Evolutionary conservation across 2,113 vertebrate genomes (phyloP).

Genomic region (Gobius niger): DNA sequence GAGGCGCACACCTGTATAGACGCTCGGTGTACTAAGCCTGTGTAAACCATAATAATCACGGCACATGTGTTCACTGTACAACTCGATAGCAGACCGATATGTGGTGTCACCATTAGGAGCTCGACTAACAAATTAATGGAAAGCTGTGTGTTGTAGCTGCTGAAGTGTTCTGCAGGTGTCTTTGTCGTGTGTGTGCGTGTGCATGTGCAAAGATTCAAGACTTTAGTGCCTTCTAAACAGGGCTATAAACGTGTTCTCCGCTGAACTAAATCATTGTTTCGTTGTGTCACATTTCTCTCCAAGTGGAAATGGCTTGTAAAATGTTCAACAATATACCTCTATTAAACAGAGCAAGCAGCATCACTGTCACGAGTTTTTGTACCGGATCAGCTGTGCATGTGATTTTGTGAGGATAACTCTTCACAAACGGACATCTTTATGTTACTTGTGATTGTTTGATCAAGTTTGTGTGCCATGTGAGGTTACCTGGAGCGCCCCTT

Average conservation of each 20-base stretch:
- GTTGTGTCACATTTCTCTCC: conserved; percentile 66
- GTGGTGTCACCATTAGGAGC: conserved; percentile 50
- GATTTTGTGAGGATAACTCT: background rate
- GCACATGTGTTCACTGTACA: conserved; percentile 49
- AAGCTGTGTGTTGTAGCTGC: conserved; percentile 65
- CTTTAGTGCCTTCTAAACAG: conserved; percentile 64
- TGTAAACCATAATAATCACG: conserved; percentile 43
- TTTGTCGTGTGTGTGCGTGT: conserved; percentile 56
- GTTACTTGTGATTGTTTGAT: no score
- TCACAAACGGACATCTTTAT: background rate
- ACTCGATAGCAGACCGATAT: conserved; percentile 43
- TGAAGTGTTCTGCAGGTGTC: conserved; percentile 66
- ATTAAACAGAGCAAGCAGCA: conserved; percentile 75
- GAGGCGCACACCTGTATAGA: conserved; percentile 51
- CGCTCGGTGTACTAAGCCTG: conserved; percentile 58
- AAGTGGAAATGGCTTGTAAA: conserved; percentile 72
- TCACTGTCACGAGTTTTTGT: conserved; percentile 32
- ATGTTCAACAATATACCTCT: conserved; percentile 76
- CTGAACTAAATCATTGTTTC: conserved; percentile 58
- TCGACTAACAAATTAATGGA: conserved; percentile 61
- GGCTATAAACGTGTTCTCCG: conserved; percentile 58
- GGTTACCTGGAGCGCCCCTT: no score
- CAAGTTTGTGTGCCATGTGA: no score
- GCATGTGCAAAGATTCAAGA: conserved; percentile 62
- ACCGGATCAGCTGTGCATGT: background rate